Evolutionary conservation across 2,797 vertebrate genomes (phyloP).

Genomic region (Lacerta viridis): DNA sequence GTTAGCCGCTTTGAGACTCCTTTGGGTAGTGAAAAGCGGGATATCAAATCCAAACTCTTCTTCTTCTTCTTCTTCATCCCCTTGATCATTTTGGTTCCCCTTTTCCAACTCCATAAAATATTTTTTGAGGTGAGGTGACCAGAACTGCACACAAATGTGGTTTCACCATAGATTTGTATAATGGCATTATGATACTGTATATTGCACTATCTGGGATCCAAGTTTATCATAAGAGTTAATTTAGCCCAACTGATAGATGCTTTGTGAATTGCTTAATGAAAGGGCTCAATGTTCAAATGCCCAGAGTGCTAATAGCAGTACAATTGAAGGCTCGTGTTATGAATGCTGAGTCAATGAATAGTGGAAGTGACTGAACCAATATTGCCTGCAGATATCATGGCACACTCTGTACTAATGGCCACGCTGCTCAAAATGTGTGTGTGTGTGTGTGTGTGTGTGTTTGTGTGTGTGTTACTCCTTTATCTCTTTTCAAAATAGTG

Average conservation of each 20-base stretch:
- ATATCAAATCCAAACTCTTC: too few species aligned
- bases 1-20: too few species aligned
- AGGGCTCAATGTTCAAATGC: background rate
- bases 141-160: too few species aligned
- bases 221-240: slow-evolving; percentile 37
- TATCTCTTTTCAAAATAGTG: background rate
- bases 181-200: too few species aligned
- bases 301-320: slow-evolving; percentile 16
- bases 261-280: background rate
- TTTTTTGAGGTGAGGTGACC: too few species aligned
- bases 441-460: background rate
- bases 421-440: slow-evolving; percentile 19
- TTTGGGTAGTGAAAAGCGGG: too few species aligned
- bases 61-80: too few species aligned
- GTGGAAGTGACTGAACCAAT: slow-evolving; percentile 16
- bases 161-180: too few species aligned
- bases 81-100: too few species aligned
- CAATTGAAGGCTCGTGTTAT: slow-evolving; percentile 14
- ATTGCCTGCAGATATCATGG: slow-evolving; percentile 21
- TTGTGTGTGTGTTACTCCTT: slow-evolving; percentile 17
- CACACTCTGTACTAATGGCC: slow-evolving; percentile 23
- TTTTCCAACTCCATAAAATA: too few species aligned
- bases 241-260: background rate
- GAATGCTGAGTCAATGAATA: slow-evolving; percentile 39
- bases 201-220: background rate